Base-by-base conservation (phyloP, 2,113 vertebrate species). In the Dipodomys ordii region DNA sequence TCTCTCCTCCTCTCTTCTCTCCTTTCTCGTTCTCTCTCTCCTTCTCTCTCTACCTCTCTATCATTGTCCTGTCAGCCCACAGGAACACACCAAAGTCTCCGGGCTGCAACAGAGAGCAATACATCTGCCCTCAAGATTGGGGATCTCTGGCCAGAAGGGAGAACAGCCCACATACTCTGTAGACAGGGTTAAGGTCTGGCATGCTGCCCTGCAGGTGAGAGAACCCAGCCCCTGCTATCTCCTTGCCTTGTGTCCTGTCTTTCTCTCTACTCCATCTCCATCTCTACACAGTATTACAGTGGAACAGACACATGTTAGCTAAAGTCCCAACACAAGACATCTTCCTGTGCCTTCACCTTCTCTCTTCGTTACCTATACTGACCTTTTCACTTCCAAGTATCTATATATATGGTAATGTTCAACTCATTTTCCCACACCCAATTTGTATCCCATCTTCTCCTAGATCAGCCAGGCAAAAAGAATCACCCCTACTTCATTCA, bases 151-250 rank as follows among this genome's bases (percentile, higher is more conserved):
- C 44, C 35, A 91, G 46, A n/a, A 87, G 8, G 32, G 12, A 73
- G 32, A 53, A 19, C 39, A 44, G 23, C 30, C 4, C 71, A 39
- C 20, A 60, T 7, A 19, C 1, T 20, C 77, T 27, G 11, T 27
- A 49, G 57, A 77, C 12, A 53, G 44, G 9, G 3, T 2, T 88
- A 57, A 92, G 60, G 23, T 71, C 39, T 74, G 65, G 32, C 16
- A 39, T 44, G 39, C 49, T 67, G 32, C 11, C 44, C 25, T 74
- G 25, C 57, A 88, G 91, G 95, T 97, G 32, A 96, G 83, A 74
- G 23, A 85, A 32, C 10, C 3, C 39, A 30, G 25, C 27, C 28
- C 68, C 78, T 65, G 72, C 2, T 73, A 6, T 28, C 69, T 74
- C 49, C 57, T 65, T 77, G 23, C 65, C 10, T 25, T 28, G 28